Evolutionary conservation across 1,140 invertebrate species (phyloP).

Genomic region (Drosophila trapezifrons): DNA sequence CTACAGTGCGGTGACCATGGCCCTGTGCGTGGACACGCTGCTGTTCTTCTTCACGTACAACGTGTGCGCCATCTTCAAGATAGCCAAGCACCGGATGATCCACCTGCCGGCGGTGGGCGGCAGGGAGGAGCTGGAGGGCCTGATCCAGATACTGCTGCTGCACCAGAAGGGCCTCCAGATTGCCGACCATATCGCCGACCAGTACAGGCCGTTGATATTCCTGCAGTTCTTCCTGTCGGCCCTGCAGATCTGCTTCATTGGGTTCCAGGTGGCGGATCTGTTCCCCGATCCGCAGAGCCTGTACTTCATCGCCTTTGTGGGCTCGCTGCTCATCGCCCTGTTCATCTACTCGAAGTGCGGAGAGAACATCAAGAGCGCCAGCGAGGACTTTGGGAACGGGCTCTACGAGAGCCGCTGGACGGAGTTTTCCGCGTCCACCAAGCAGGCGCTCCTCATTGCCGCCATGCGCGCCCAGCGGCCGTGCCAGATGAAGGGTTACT

Average conservation of each 20-base stretch:
- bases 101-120: constrained; percentile 32
- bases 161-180: constrained; percentile 63
- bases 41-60: constrained; percentile 69
- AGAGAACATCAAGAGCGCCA: constrained; percentile 68
- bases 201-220: constrained; percentile 54
- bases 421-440: constrained; percentile 53
- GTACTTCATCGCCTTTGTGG: constrained; percentile 61
- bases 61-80: constrained; percentile 68
- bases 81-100: constrained; percentile 60
- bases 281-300: constrained; percentile 60
- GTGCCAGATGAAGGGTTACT: constrained; percentile 64
- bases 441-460: constrained; percentile 35
- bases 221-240: constrained; percentile 66
- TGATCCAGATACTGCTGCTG: constrained; percentile 50
- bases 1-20: constrained; percentile 61
- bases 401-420: constrained; percentile 60
- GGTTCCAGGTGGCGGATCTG: constrained; percentile 66
- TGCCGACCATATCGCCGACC: constrained; percentile 40
- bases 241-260: constrained; percentile 66
- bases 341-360: constrained; percentile 73
- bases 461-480: constrained; percentile 64
- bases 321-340: constrained; percentile 62
- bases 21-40: constrained; percentile 64
- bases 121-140: constrained; percentile 19
- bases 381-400: constrained; percentile 54